Evolutionary conservation across 2,113 vertebrate genomes (phyloP), one percentile per base, ranked within the genome.

Genomic region (Probosciger aterrimus): DNA sequence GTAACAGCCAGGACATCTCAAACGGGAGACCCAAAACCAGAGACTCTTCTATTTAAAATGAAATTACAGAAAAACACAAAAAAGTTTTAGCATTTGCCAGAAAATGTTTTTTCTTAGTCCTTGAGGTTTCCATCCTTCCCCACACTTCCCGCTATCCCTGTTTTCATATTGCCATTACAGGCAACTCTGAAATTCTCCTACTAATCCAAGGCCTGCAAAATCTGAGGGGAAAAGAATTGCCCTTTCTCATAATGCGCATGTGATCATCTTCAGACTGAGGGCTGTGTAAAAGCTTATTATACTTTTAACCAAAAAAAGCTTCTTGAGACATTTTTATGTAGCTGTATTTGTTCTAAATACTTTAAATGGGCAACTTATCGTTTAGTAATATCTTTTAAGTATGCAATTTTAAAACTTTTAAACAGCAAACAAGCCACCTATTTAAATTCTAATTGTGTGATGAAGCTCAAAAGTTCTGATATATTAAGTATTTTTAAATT

Each of bases 71-170:
- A 19, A 44, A 27, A 67, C 47, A 7, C 46, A 63, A 74, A 35
- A 57, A 43, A 53, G 19, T 25, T 52, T 80, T 59, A 77, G 27
- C 43, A 43, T 78, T 87, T 68, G 24, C 69, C 86, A 91, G 69
- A 71, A 82, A 81, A 39, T 2, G 3, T 63, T 92, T 96, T 93
- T 73, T 83, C 86, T 92, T 90, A 81, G 43, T 93, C 75, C 86
- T 57, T 96, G 93, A 93, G 86, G 86, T 93, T 96, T 96, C 43
- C 83, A 14, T 78, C 87, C 86, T 86, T 94, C 79, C 33, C 90
- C 80, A 93, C 16, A 14, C 46, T 95, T 96, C 76, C 80, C 27
- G n/a, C 73, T 94, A 75, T 86, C 90, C 88, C 65, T 95, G 73
- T 96, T 95, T 93, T 95, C 93, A 93, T 69, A 55, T 91, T 6